A percentile compares a stretch with the other conserved stretches of the same genome.
Evolutionary conservation across 2,888 invertebrate genomes (phyloP).

Genomic region (Brachypterus glaber): DNA sequence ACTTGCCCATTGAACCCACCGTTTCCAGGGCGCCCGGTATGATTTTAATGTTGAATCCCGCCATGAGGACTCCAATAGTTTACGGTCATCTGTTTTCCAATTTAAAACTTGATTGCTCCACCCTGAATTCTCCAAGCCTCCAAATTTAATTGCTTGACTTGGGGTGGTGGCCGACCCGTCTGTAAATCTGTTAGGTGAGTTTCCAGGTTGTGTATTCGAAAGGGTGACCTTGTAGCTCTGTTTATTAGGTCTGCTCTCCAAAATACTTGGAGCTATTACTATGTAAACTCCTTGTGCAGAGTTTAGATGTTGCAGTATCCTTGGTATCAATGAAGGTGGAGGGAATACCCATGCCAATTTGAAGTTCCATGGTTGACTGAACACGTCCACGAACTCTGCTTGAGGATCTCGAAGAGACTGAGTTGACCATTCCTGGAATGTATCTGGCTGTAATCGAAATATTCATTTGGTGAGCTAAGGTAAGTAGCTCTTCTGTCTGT

Average conservation of each 20-base stretch:
- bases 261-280: conserved; percentile 24
- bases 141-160: conserved; percentile 8
- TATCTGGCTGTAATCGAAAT: no score
- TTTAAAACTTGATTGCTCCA: conserved; percentile 6
- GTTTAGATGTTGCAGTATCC: conserved; percentile 23
- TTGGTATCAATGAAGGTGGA: conserved; percentile 25
- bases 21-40: conserved; percentile 10
- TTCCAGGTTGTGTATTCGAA: conserved; percentile 11
- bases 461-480: background rate
- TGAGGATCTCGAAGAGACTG: conserved; percentile 11
- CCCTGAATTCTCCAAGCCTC: no score
- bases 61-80: conserved; percentile 10
- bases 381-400: conserved; percentile 15
- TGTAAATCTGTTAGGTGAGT: conserved; percentile 11
- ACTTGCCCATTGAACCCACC: conserved; percentile 6
- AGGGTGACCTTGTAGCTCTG: conserved; percentile 24
- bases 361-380: conserved; percentile 15
- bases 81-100: conserved; percentile 2
- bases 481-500: background rate
- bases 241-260: conserved; percentile 26
- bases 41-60: conserved; percentile 12
- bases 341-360: conserved; percentile 25
- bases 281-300: conserved; percentile 21
- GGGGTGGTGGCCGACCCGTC: conserved; percentile 7
- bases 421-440: conserved; percentile 14